Percentiles rank a stretch among this genome's conserved stretches.
phyloP scores from a whole-genome alignment of 2,113 vertebrate genomes.

The Micromys minutus region DNA sequence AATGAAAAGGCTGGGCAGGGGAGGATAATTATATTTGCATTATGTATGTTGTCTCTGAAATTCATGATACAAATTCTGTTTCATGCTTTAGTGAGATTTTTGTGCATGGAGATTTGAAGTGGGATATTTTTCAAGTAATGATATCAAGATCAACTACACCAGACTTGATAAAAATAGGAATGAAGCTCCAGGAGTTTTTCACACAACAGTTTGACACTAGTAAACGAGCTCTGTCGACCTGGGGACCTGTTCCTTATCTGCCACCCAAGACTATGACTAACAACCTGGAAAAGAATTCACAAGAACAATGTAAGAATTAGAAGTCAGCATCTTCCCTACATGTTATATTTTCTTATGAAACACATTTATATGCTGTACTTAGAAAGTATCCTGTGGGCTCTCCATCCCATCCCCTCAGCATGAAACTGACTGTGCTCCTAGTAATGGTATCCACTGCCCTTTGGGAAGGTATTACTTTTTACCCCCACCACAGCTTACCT shows the following conservation, averaged over 20 bases:
- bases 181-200: slow-evolving; percentile 99
- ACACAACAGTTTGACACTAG: slow-evolving; percentile 99
- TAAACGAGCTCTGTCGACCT: slow-evolving; percentile 97
- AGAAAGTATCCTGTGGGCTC: background rate
- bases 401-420: background rate
- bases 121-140: slow-evolving; percentile 99
- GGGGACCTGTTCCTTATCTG: slow-evolving; percentile 96
- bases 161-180: slow-evolving; percentile 99
- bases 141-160: slow-evolving; percentile 99
- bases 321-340: background rate
- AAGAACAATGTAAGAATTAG: slow-evolving; percentile 91
- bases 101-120: slow-evolving; percentile 97
- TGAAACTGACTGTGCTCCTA: background rate
- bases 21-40: background rate
- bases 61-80: slow-evolving; percentile 54
- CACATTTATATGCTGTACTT: background rate
- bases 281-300: slow-evolving; percentile 90
- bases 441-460: background rate
- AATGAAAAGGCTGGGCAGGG: background rate
- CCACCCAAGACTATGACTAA: slow-evolving; percentile 93
- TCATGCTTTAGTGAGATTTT: slow-evolving; percentile 93
- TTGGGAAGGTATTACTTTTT: background rate
- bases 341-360: background rate
- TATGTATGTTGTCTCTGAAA: slow-evolving; percentile 4
- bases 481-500: background rate